A percentile compares a stretch with the other conserved stretches of the same genome.
Evolutionary conservation across 2,888 invertebrate species (phyloP).

Genomic region (Criorhina ranunculi): DNA sequence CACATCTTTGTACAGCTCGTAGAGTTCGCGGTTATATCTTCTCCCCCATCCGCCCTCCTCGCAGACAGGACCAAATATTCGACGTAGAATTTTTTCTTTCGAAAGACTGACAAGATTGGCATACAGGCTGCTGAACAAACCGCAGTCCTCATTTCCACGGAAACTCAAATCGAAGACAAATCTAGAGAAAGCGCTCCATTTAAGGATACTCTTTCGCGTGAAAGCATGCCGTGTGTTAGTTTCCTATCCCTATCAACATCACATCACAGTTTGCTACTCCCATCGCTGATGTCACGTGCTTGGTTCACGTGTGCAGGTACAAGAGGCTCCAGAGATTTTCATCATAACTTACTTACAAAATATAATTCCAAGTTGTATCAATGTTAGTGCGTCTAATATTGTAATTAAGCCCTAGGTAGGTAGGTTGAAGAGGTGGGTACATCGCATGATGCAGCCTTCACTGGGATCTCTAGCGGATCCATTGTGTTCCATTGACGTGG

Average conservation of each 20-base stretch:
- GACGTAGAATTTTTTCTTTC: no score
- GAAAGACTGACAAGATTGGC: no score
- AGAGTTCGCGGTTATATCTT: no score
- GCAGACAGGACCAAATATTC: no score
- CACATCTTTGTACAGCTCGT: no score
- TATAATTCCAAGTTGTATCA: constrained; percentile 43
- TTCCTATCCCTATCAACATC: constrained; percentile 29
- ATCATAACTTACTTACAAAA: constrained; percentile 29
- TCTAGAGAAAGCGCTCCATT: constrained; percentile 6
- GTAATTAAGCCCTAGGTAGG: constrained; percentile 28
- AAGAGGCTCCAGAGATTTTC: constrained; percentile 11
- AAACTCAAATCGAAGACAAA: constrained; percentile 48
- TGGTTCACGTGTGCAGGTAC: constrained; percentile 63
- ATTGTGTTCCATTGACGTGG: no score
- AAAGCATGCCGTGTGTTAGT: constrained; percentile 51
- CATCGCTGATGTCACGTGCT: constrained; percentile 70
- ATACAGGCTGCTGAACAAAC: constrained; percentile 8
- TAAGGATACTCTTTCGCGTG: constrained; percentile 25
- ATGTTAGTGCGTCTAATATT: constrained; percentile 48
- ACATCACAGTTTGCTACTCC: constrained; percentile 56
- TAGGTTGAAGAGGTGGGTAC: no score
- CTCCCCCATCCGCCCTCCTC: no score
- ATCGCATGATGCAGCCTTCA: no score
- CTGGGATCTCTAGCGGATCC: no score
- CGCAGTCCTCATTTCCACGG: constrained; percentile 29